These are phyloP conservation scores for Lutraria rhynchaena DNA, from an alignment of 1,140 invertebrate species.

Conservation along the genomic window DNA sequence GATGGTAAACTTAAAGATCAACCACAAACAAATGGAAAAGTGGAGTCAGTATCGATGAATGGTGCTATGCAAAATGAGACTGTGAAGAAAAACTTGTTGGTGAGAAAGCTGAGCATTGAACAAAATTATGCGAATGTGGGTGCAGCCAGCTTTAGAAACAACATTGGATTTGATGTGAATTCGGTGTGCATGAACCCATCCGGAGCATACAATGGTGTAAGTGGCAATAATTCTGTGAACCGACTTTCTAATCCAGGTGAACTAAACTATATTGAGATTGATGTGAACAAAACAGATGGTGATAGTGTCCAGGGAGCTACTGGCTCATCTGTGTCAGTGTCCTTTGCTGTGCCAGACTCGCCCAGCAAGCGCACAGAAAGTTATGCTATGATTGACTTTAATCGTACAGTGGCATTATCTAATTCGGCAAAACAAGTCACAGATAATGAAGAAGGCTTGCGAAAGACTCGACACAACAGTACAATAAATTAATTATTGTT, in stretches of 20 bases:
- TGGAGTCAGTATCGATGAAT: background rate
- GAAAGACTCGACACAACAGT: constrained; percentile 83
- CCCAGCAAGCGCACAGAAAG: constrained; percentile 85
- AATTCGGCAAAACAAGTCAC: constrained; percentile 77
- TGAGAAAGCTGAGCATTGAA: constrained; percentile 47
- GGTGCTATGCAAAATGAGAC: constrained; percentile 18
- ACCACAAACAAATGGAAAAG: constrained; percentile 12
- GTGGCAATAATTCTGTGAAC: constrained; percentile 10
- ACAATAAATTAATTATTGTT: constrained; percentile 71
- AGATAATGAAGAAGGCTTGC: constrained; percentile 76
- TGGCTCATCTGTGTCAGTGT: constrained; percentile 63
- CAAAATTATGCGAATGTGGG: constrained; percentile 71
- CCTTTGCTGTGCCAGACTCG: constrained; percentile 82
- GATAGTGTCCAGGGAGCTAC: constrained; percentile 45
- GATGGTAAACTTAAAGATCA: constrained; percentile 53
- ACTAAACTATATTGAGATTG: constrained; percentile 90
- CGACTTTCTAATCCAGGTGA: constrained; percentile 59
- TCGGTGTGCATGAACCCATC: constrained; percentile 25
- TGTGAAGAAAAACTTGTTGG: constrained; percentile 1
- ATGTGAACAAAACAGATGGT: constrained; percentile 85
- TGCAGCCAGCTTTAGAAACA: constrained; percentile 18
- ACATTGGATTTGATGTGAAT: background rate
- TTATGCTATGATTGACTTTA: constrained; percentile 96
- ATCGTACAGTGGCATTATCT: constrained; percentile 92
- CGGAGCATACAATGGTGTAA: constrained; percentile 6